Base-by-base conservation (phyloP, 1,140 invertebrate species). In the Bombus turneri region DNA sequence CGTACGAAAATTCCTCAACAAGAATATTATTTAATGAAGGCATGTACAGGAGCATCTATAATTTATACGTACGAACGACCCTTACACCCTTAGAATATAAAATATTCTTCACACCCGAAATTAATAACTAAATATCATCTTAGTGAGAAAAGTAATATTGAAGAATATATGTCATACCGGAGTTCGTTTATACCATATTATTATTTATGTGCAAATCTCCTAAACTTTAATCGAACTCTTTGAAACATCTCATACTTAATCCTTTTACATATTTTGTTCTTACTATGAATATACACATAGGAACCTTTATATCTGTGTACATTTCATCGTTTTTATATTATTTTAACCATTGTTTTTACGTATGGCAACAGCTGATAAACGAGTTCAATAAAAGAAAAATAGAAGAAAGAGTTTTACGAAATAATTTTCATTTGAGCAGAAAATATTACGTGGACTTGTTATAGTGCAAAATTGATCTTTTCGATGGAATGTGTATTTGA, bases 401-500 rank as follows among this genome's bases (percentile, higher is more conserved):
- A 31, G 69, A 74, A 43, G 31, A 9, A 34, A 8, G 8, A 34
- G 34, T 74, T n/a, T 64, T 64, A 74, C n/a, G 22, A 79, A 86
- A 76, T 81, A 37, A 47, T 73, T 15, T 43, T 53, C 68, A 37
- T 76, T 83, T 79, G 39, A 81, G 66, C 71, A 28, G 39, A 85
- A 87, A 87, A 80, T 76, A 85, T 69, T 22, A 84, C 66, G 64
- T 79, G n/a, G 43, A 71, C 34, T 76, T 62, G 76, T 72, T 69
- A 72, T 76, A 18, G 59, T 68, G 71, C 37, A 71, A 76, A 85
- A 87, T 74, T 87, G 43, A 87, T 87, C 47, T 90, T 71, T 68
- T 88, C 57, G 22, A 73, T 77, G 82, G 77, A 90, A 90, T 85
- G 87, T 78, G 74, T 59, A 53, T 85, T 90, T 87, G 73, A 90